Evolutionary conservation across 2,888 invertebrate genomes (phyloP), one percentile per base, ranked within the genome.

Genomic region (Spatulosminthurus flaviceps): DNA sequence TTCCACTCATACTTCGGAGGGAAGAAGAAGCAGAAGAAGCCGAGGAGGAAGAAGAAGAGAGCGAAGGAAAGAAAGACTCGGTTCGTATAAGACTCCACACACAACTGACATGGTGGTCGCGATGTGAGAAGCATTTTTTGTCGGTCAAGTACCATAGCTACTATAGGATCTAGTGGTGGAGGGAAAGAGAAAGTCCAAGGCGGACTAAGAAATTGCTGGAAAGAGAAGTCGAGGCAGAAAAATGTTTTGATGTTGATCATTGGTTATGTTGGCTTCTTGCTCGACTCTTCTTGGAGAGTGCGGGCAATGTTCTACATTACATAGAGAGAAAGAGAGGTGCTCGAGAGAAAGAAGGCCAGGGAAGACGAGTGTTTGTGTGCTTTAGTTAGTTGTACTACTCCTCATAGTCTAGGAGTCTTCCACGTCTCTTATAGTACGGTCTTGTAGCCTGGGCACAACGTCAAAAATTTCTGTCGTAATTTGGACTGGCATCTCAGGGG

Each of bases 391-490:
- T n/a, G n/a, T n/a, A n/a, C n/a, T n/a, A n/a, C n/a, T n/a, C n/a
- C n/a, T n/a, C n/a, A n/a, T n/a, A n/a, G n/a, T n/a, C 22, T 42
- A 71, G 34, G 22, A 70, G 24, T 7, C 64, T 64, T 64, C 24
- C 51, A 19, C 51, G n/a, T 51, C 51, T 64, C 64, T 13, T n/a
- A 64, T 28, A n/a, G 29, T 77, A 78, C 21, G 42, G 61, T 51
- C 42, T 66, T 72, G 28, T 41, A 43, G 67, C 43, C 42, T 71
- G 67, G 75, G 76, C 76, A 73, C 76, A 82, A 84, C 84, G 85
- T 85, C 85, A 85, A 85, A 85, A 85, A 85, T 81, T 81, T 84
- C 83, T 83, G 83, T 82, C 83, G 84, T 84, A 84, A 85, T 85
- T 84, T 84, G 83, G 83, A 82, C 81, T 80, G 82, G 81, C 85